These are phyloP conservation scores for Apteryx owenii DNA, from an alignment of 2,113 vertebrate species.

Conservation along the genomic window DNA sequence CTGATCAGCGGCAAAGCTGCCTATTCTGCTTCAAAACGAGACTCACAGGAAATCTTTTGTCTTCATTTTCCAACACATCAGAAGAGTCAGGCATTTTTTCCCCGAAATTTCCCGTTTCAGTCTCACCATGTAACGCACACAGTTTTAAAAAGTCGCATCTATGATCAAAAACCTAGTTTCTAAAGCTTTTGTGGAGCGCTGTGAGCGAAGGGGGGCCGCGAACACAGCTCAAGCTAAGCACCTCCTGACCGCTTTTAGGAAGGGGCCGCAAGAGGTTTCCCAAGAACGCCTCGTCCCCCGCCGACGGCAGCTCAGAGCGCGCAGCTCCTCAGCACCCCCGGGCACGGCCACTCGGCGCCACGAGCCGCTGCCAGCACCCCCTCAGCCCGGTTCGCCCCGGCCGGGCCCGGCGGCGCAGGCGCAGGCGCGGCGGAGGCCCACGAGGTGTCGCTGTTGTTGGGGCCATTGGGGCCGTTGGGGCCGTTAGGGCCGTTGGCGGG, in stretches of 20 bases:
- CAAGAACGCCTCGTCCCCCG: too few relatives aligned
- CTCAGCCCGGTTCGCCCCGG: too few relatives aligned
- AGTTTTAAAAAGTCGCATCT: neutral
- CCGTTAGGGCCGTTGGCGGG: neutral
- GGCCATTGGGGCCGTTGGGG: neutral
- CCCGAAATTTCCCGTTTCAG: neutral
- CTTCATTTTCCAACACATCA: neutral
- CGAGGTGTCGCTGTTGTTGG: slow-evolving; percentile 75
- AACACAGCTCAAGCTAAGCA: too few relatives aligned
- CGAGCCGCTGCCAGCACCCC: too few relatives aligned
- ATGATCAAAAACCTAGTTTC: too few relatives aligned
- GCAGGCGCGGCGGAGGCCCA: neutral
- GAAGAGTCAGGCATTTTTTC: neutral
- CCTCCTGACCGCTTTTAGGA: too few relatives aligned
- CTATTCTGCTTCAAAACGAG: neutral
- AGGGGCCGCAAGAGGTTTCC: too few relatives aligned
- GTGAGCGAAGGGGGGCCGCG: too few relatives aligned
- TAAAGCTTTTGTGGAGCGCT: neutral
- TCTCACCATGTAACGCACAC: neutral
- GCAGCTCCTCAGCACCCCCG: too few relatives aligned
- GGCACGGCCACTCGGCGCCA: too few relatives aligned
- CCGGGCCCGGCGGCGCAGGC: too few relatives aligned
- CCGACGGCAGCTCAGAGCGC: too few relatives aligned
- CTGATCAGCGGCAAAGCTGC: neutral
- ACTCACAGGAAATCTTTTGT: neutral